Evolutionary conservation across 1,140 invertebrate species (phyloP).

Genomic region (Pachyrhynchus sulphureomaculatus): DNA sequence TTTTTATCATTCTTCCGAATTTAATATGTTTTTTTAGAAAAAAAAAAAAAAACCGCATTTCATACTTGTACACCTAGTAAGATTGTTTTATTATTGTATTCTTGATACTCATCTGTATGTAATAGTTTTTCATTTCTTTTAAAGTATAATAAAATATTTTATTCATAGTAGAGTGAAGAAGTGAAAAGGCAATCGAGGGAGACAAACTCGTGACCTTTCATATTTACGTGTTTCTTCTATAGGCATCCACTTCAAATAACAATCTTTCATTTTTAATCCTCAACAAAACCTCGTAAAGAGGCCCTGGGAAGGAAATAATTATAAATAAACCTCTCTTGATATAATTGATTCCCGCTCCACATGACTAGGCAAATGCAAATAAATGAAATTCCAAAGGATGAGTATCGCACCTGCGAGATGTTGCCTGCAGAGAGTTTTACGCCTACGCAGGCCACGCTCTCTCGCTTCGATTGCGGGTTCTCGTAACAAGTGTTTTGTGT

Average conservation of each 20-base stretch:
- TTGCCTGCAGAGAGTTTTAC: neutral
- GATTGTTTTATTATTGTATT: too few relatives aligned
- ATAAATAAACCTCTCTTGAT: conserved; percentile 21
- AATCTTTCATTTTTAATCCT: conserved; percentile 27
- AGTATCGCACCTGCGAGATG: conserved; percentile 31
- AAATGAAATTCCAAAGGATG: conserved; percentile 31
- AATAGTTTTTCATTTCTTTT: too few relatives aligned
- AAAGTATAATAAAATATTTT: too few relatives aligned
- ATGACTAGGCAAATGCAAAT: conserved; percentile 34
- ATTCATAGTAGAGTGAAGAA: too few relatives aligned
- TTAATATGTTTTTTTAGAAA: too few relatives aligned
- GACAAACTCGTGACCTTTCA: too few relatives aligned
- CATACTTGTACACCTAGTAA: too few relatives aligned
- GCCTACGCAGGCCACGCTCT: conserved; percentile 1
- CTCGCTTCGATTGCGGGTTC: neutral
- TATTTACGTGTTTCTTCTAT: too few relatives aligned
- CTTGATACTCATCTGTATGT: too few relatives aligned
- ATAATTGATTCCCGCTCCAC: conserved; percentile 34
- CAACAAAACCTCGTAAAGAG: neutral
- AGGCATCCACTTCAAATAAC: conserved; percentile 3
- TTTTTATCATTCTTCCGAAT: too few relatives aligned
- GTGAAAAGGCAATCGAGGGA: too few relatives aligned
- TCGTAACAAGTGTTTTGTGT: neutral
- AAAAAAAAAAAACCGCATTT: too few relatives aligned
- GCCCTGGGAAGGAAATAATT: conserved; percentile 34